A percentile compares a stretch with the other conserved stretches of the same genome.
Evolutionary conservation across 2,888 invertebrate species (phyloP).

Genomic region (Aelia acuminata): DNA sequence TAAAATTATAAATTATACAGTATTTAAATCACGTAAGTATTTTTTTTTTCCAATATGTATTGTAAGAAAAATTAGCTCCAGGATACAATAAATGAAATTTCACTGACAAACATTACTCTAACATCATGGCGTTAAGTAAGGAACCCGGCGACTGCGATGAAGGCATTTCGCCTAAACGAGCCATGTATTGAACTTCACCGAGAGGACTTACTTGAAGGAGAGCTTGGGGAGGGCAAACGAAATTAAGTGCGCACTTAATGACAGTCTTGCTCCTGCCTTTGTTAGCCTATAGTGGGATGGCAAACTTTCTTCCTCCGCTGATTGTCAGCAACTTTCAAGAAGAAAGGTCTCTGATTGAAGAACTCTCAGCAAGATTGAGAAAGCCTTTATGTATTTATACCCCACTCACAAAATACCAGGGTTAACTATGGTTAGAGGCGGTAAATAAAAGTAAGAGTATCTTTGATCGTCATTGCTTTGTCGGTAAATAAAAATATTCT

Average conservation of each 20-base stretch:
- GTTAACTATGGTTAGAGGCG: background rate
- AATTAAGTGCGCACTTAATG: constrained; percentile 13
- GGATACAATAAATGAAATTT: no score
- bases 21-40: no score
- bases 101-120: no score
- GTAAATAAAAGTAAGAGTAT: background rate
- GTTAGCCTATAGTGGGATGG: background rate
- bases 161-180: constrained; percentile 2
- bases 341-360: constrained; percentile 12
- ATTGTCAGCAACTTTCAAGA: constrained; percentile 30
- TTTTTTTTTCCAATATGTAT: no score
- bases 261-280: constrained; percentile 19
- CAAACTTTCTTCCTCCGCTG: background rate
- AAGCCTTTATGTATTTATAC: background rate
- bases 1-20: no score
- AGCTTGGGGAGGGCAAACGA: constrained; percentile 2
- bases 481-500: background rate
- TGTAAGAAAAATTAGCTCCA: no score
- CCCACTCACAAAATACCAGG: background rate
- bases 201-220: background rate
- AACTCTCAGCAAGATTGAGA: background rate
- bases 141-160: background rate
- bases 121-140: background rate
- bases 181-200: background rate
- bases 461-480: background rate